Evolutionary conservation across 2,888 invertebrate species (phyloP).

Genomic region (Apamea epomidion): DNA sequence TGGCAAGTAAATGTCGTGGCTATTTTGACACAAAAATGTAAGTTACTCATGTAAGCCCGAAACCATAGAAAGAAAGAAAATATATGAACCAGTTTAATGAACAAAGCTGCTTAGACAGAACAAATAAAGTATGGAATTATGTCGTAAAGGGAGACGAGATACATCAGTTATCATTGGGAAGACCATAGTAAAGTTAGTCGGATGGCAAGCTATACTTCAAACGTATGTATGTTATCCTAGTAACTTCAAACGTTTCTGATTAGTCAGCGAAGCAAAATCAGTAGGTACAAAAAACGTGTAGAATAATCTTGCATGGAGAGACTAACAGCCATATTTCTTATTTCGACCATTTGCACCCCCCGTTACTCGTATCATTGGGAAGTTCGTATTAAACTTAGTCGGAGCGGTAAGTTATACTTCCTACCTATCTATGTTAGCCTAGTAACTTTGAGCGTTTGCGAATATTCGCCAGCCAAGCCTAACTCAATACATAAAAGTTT

Average conservation of each 20-base stretch:
- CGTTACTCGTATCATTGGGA: background rate
- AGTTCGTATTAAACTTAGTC: background rate
- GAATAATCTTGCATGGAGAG: background rate
- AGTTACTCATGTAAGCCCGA: too few species aligned
- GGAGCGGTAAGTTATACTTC: background rate
- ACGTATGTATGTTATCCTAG: background rate
- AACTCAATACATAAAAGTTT: background rate
- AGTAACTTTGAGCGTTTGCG: background rate
- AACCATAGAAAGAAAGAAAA: too few species aligned
- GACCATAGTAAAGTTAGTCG: too few species aligned
- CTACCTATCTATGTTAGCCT: background rate
- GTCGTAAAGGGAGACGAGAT: too few species aligned
- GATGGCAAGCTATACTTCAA: background rate
- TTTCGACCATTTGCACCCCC: background rate
- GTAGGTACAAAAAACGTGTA: background rate
- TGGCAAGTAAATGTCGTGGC: too few species aligned
- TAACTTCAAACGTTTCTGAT: constrained; percentile 19
- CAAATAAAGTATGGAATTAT: too few species aligned
- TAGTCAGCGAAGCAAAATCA: background rate
- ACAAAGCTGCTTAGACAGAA: too few species aligned
- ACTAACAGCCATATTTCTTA: background rate
- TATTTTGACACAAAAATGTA: too few species aligned
- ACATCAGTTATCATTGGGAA: too few species aligned
- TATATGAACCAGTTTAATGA: too few species aligned
- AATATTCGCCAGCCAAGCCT: too few species aligned